Conservation (phyloP, 2,888 invertebrate species). For the Achlya flavicornis region DNA sequence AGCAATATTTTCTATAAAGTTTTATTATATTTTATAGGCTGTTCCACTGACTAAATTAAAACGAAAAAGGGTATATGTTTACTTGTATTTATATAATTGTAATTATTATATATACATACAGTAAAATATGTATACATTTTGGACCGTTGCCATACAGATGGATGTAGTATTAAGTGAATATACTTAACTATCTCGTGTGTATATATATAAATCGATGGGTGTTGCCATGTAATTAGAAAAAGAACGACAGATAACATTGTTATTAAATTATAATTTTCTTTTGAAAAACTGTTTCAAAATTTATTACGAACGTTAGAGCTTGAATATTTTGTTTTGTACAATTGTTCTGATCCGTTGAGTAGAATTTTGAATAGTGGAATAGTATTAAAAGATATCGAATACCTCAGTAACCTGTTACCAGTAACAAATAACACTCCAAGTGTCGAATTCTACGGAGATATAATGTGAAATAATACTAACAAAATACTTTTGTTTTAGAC, state of each 20-base stretch:
- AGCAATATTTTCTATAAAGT: conserved; percentile 36
- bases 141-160: conserved; percentile 22
- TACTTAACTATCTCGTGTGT: conserved; percentile 29
- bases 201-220: conserved; percentile 30
- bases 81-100: conserved; percentile 18
- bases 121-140: conserved; percentile 29
- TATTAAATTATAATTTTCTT: neutral
- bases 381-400: conserved; percentile 53
- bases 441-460: conserved; percentile 21
- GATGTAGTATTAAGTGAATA: conserved; percentile 24
- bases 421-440: conserved; percentile 18
- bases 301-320: neutral
- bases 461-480: conserved; percentile 12
- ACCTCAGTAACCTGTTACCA: conserved; percentile 71
- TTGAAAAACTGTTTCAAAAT: neutral
- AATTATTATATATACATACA: conserved; percentile 18
- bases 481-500: neutral
- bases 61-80: conserved; percentile 24
- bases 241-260: neutral
- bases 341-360: conserved; percentile 27
- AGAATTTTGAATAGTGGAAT: conserved; percentile 55
- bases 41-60: conserved; percentile 38
- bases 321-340: neutral
- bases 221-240: conserved; percentile 10
- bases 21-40: conserved; percentile 36